Percentiles rank a stretch among this genome's conserved stretches.
These are phyloP conservation scores for Dryoscopus gambensis DNA, from an alignment of 2,113 vertebrate genomes.

Conservation along the genomic window DNA sequence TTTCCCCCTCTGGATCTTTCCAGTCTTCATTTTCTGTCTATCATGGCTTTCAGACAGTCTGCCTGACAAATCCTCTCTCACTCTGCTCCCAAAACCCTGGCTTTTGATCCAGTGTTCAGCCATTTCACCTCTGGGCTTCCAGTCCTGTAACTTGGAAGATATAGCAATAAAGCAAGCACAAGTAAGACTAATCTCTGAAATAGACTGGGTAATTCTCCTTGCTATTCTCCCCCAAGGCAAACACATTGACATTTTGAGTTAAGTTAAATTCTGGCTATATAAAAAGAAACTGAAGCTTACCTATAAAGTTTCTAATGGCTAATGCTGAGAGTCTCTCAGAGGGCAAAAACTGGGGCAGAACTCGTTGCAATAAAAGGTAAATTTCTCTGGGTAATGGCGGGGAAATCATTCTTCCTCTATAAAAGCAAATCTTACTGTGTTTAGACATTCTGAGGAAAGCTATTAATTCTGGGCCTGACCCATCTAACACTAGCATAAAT, in stretches of 20 bases:
- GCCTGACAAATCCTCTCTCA: conserved; percentile 3
- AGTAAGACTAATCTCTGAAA: conserved; percentile 45
- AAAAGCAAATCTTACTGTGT: not conserved
- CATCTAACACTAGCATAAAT: not conserved
- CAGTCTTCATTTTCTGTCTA: not conserved
- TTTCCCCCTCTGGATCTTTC: not conserved
- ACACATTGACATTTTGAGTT: conserved; percentile 19
- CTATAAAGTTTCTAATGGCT: conserved; percentile 1
- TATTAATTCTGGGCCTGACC: not conserved
- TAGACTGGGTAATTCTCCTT: conserved; percentile 29
- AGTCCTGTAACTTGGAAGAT: conserved; percentile 27
- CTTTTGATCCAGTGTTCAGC: conserved; percentile 16
- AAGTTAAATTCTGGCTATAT: conserved; percentile 17
- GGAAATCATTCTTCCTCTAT: not conserved
- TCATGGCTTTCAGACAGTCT: not conserved
- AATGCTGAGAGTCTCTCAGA: not conserved
- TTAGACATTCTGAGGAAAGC: not conserved
- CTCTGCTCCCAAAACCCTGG: not conserved
- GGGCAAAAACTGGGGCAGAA: conserved; percentile 18
- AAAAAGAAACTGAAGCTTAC: conserved; percentile 19
- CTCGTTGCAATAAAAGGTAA: not conserved
- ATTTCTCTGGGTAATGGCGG: not conserved
- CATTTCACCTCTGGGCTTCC: conserved; percentile 38
- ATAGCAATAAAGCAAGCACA: not conserved
- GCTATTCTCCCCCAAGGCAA: conserved; percentile 22